A percentile compares a stretch with the other conserved stretches of the same genome.
Evolutionary conservation across 37 sponge, comb jelly and placozoan genomes (phyloP).

Genomic region (Halichondria panicea): DNA sequence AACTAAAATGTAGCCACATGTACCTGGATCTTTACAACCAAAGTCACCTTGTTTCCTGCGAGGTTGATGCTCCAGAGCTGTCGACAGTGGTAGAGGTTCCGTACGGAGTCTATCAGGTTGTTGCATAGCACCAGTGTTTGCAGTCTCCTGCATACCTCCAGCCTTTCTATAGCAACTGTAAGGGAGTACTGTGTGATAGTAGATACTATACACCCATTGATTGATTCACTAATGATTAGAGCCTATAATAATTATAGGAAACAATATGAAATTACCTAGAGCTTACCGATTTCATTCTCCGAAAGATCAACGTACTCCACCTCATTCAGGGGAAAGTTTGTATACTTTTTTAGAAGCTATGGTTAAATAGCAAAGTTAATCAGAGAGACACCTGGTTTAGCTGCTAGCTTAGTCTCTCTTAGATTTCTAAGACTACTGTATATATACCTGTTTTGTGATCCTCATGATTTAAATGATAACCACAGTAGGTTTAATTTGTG

Average conservation of each 20-base stretch:
- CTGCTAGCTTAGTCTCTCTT: background rate
- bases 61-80: slow-evolving; percentile 59
- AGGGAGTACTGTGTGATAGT: background rate
- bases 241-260: background rate
- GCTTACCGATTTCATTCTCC: slow-evolving; percentile 24
- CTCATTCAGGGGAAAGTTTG: slow-evolving; percentile 20
- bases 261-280: background rate
- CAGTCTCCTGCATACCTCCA: slow-evolving; percentile 18
- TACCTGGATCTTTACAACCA: background rate
- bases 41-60: slow-evolving; percentile 24
- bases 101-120: slow-evolving; percentile 36
- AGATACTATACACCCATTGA: background rate
- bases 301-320: slow-evolving; percentile 33
- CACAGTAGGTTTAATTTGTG: background rate
- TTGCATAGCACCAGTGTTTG: slow-evolving; percentile 24
- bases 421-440: background rate
- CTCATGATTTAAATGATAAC: background rate
- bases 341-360: slow-evolving; percentile 21
- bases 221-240: background rate
- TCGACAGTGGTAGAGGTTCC: slow-evolving; percentile 41
- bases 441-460: background rate
- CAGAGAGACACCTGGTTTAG: too few species aligned
- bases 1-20: background rate
- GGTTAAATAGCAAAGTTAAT: background rate
- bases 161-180: slow-evolving; percentile 41